These are phyloP conservation scores for Noctua fimbriata DNA, from an alignment of 2,888 invertebrate genomes.

Conservation along the genomic window DNA sequence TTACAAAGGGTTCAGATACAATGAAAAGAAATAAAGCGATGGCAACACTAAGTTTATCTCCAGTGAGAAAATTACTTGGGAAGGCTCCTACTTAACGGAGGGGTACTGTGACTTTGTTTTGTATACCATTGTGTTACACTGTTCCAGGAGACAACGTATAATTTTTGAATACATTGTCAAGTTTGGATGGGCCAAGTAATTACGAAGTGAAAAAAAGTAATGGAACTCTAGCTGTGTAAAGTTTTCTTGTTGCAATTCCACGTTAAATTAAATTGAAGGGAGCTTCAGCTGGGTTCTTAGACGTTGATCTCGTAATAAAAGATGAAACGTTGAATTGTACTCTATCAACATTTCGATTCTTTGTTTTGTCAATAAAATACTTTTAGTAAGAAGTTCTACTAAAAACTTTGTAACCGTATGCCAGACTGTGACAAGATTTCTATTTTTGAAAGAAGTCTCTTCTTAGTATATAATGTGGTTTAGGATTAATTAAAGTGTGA, in stretches of 20 bases:
- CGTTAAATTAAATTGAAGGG: slow-evolving; percentile 33
- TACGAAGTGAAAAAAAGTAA: slow-evolving; percentile 54
- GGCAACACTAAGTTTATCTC: slow-evolving; percentile 76
- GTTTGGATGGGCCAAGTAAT: slow-evolving; percentile 58
- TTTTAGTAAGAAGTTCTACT: background rate
- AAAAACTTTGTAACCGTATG: background rate
- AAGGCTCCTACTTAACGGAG: slow-evolving; percentile 66
- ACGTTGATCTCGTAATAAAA: slow-evolving; percentile 8
- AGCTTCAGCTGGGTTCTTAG: background rate
- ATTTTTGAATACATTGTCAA: slow-evolving; percentile 66
- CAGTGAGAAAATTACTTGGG: slow-evolving; percentile 72
- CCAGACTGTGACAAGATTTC: background rate
- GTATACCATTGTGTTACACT: slow-evolving; percentile 62
- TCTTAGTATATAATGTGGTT: background rate
- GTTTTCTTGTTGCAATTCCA: slow-evolving; percentile 24
- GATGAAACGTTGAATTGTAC: background rate
- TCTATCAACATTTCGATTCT: slow-evolving; percentile 16
- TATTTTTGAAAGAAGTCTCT: background rate
- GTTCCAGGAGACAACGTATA: slow-evolving; percentile 60
- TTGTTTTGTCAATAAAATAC: slow-evolving; percentile 8
- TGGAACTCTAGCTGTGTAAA: slow-evolving; percentile 30
- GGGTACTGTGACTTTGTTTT: slow-evolving; percentile 71
- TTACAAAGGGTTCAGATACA: slow-evolving; percentile 79
- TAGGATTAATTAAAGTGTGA: background rate
- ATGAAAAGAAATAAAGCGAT: slow-evolving; percentile 79